Percentiles rank a stretch among this genome's conserved stretches.
Evolutionary conservation across 2,888 invertebrate genomes (phyloP).

Genomic region (Drosophila recens): DNA sequence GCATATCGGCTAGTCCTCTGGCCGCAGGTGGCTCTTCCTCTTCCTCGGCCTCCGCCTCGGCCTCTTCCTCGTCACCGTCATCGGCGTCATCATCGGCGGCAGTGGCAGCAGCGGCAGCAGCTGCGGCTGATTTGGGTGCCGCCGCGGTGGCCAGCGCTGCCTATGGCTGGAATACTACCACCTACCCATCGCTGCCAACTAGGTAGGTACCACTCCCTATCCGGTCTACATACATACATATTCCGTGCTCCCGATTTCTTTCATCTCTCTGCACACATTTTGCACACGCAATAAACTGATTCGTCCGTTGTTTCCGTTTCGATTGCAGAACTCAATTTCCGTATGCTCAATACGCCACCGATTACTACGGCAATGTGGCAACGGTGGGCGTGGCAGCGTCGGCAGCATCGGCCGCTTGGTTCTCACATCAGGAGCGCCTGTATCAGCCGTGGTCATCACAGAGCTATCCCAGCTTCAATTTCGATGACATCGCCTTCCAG

Average conservation of each 20-base stretch:
- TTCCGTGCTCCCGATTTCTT: not conserved
- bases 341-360: slow-evolving; percentile 84
- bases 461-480: slow-evolving; percentile 83
- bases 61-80: slow-evolving; percentile 30
- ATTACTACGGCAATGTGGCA: slow-evolving; percentile 84
- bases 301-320: slow-evolving; percentile 16
- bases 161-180: slow-evolving; percentile 81
- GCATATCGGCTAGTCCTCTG: slow-evolving; percentile 80
- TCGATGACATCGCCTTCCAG: slow-evolving; percentile 84
- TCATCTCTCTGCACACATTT: not conserved
- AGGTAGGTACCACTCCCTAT: slow-evolving; percentile 68
- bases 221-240: not conserved
- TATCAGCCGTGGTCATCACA: slow-evolving; percentile 84
- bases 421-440: slow-evolving; percentile 83
- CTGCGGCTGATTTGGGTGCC: slow-evolving; percentile 78
- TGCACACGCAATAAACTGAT: slow-evolving; percentile 30
- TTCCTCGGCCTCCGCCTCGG: slow-evolving; percentile 28
- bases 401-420: slow-evolving; percentile 83
- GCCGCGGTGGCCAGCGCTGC: slow-evolving; percentile 77
- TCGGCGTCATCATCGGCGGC: slow-evolving; percentile 55
- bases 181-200: slow-evolving; percentile 79
- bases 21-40: slow-evolving; percentile 62
- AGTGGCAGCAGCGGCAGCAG: slow-evolving; percentile 66
- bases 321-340: slow-evolving; percentile 83
- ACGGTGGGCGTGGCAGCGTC: slow-evolving; percentile 81